Evolutionary conservation across 2,888 invertebrate genomes (phyloP), one percentile per base, ranked within the genome.

Genomic region (Ferrisia virgata): DNA sequence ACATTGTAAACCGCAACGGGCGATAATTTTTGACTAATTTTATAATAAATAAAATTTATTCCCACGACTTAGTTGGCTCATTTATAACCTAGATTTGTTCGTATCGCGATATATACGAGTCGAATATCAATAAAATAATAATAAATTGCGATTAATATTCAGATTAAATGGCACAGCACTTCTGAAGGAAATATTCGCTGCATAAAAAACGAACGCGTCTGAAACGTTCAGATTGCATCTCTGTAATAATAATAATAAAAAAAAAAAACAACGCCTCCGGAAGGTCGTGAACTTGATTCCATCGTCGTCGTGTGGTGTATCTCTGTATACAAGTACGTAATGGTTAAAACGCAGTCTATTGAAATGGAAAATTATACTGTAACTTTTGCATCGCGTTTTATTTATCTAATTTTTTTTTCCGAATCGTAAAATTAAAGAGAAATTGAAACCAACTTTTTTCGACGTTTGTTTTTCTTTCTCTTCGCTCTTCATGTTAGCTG

Each of bases 151-250:
- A 64, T 64, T 64, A 64, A 64, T 64, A 64, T 64, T 64, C 64
- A 64, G 64, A 64, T 64, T 64, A 64, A 53, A 53, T 53, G 64
- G 64, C 64, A 64, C 64, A 28, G 64, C 64, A 64, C 64, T 64
- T 64, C 64, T 64, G 64, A 28, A 64, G 5, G 8, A 22, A 58
- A 8, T 64, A 64, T 58, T n/a, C n/a, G n/a, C n/a, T n/a, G n/a
- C n/a, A n/a, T n/a, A n/a, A n/a, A n/a, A 58, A 58, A 11, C 53
- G 53, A 2, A 53, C 53, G 18, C 53, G 53, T 53, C 8, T n/a
- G 43, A 2, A 3, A 43, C 43, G 43, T 43, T 13, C 36, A 64
- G 64, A 64, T 64, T 15, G 64, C 64, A 64, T 64, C 64, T 64
- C 28, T 18, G 64, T 64, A 64, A 64, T 64, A 64, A 64, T 39